phyloP scores from a whole-genome alignment of 2,888 invertebrate genomes.

The Chirona hameri region DNA sequence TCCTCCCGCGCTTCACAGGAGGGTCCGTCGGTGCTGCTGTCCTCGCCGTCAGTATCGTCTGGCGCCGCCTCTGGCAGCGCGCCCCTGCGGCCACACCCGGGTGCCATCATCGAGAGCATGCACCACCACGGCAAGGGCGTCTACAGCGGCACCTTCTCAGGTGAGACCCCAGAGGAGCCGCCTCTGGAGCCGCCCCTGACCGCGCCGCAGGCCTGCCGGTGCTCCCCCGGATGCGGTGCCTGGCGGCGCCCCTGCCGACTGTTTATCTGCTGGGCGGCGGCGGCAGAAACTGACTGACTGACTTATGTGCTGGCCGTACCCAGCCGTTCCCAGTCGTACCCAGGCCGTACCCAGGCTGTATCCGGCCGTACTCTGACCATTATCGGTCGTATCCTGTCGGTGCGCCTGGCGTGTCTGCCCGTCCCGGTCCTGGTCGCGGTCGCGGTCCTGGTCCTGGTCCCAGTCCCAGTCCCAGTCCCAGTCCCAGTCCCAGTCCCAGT shows the following conservation, averaged over 20 bases:
- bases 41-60: not conserved
- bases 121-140: constrained; percentile 91
- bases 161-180: constrained; percentile 38
- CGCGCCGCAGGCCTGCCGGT: too few relatives aligned
- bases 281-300: not conserved
- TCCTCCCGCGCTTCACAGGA: not conserved
- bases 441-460: too few relatives aligned
- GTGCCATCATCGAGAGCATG: constrained; percentile 86
- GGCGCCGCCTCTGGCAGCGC: constrained; percentile 5
- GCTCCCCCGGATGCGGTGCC: not conserved
- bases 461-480: too few relatives aligned
- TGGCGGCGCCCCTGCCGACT: not conserved
- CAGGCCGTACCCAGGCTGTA: too few relatives aligned
- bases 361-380: too few relatives aligned
- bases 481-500: too few relatives aligned
- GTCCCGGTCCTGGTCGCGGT: too few relatives aligned
- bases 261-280: constrained; percentile 22
- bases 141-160: constrained; percentile 91
- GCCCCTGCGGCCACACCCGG: constrained; percentile 50
- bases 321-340: not conserved
- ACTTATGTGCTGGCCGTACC: not conserved
- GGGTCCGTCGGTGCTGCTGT: not conserved
- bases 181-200: not conserved
- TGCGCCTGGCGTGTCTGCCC: too few relatives aligned
- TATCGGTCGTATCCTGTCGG: too few relatives aligned